phyloP scores from a whole-genome alignment of 2,113 vertebrate species.

The Sterna hirundo region DNA sequence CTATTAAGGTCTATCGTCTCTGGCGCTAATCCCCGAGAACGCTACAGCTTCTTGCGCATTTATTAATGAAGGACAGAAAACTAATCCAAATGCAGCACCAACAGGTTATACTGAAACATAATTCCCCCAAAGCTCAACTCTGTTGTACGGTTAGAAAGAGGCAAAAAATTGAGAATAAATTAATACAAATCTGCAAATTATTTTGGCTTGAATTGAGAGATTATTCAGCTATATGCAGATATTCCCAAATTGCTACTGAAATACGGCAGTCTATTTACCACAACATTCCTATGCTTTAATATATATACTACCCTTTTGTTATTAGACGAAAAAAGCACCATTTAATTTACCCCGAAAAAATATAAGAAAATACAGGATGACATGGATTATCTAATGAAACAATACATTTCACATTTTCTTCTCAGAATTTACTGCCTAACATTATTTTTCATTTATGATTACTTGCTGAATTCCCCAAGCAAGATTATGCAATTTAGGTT shows the following conservation, averaged over 20 bases:
- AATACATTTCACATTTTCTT: background rate
- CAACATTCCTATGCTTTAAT: background rate
- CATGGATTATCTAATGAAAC: background rate
- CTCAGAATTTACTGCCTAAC: background rate
- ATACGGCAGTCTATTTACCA: background rate
- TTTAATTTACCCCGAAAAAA: background rate
- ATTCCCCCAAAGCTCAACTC: background rate
- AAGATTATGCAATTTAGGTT: background rate
- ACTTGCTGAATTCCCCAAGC: background rate
- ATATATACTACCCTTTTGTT: background rate
- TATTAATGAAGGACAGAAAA: background rate
- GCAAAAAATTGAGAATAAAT: background rate
- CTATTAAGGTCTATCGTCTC: accelerated
- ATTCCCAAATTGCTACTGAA: background rate
- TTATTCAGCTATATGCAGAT: background rate
- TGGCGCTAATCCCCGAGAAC: background rate
- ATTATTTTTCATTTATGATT: background rate
- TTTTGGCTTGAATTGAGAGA: background rate
- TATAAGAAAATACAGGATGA: background rate
- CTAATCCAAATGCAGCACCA: background rate
- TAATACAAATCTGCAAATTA: background rate
- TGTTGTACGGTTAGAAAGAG: background rate
- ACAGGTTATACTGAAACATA: background rate
- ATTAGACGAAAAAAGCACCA: background rate
- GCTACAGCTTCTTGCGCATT: background rate